Evolutionary conservation across 2,888 invertebrate species (phyloP).

Genomic region (Drosophila nr. fundita): DNA sequence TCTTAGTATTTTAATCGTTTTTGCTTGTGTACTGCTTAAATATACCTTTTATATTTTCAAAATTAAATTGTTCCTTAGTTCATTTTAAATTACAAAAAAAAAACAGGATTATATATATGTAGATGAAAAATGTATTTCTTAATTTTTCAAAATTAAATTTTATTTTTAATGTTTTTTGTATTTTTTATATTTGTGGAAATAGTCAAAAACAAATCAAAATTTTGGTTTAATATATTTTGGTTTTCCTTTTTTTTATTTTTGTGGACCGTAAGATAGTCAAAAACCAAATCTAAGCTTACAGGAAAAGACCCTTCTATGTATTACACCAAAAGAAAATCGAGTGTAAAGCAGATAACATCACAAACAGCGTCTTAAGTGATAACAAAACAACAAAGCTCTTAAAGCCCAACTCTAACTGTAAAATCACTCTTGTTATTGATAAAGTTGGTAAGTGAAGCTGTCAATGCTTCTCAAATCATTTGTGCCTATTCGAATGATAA

Average conservation of each 20-base stretch:
- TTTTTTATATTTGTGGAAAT: no score
- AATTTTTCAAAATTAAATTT: not conserved
- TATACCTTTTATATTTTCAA: not conserved
- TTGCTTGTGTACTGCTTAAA: not conserved
- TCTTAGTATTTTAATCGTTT: not conserved
- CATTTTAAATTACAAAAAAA: not conserved
- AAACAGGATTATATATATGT: not conserved
- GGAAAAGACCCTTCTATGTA: no score
- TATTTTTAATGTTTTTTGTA: no score
- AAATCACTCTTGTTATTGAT: not conserved
- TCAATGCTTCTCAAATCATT: not conserved
- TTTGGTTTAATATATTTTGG: not conserved
- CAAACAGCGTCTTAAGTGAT: not conserved
- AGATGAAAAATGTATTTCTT: not conserved
- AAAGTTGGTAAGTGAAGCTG: not conserved
- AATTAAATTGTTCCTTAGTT: not conserved
- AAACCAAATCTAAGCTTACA: no score
- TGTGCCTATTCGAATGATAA: not conserved
- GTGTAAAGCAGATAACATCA: no score
- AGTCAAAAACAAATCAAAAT: no score
- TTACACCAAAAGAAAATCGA: no score
- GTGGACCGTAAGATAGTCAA: not conserved
- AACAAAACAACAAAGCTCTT: not conserved
- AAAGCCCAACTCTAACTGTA: not conserved
- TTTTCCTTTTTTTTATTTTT: no score